Evolutionary conservation across 92 coral and sea anemone species (phyloP).

Genomic region (Hydrozoanthus gracilis): DNA sequence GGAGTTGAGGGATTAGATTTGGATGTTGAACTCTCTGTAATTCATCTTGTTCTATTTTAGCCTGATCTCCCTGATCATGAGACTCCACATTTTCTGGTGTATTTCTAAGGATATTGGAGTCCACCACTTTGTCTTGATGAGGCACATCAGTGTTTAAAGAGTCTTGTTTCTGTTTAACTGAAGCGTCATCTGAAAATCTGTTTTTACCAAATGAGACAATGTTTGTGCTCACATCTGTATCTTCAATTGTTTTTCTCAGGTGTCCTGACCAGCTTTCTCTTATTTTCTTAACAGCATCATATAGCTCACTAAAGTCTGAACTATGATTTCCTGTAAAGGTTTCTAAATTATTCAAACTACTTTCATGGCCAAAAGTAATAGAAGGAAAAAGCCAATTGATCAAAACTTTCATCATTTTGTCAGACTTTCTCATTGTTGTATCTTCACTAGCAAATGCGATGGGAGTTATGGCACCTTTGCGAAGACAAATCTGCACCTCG

Average conservation of each 20-base stretch:
- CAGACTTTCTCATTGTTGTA: slow-evolving; percentile 61
- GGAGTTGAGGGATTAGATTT: slow-evolving; percentile 70
- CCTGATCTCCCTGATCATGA: background rate
- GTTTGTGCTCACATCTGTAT: background rate
- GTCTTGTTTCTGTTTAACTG: no score
- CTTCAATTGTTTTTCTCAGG: background rate
- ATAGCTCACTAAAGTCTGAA: slow-evolving; percentile 72
- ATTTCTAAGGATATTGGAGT: background rate
- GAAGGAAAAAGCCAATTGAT: slow-evolving; percentile 74
- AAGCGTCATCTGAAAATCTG: background rate
- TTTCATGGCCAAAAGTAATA: background rate
- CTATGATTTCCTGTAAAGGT: slow-evolving; percentile 47
- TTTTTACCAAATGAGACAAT: background rate
- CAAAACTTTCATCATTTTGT: slow-evolving; percentile 71
- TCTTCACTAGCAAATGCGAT: slow-evolving; percentile 76
- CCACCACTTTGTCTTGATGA: background rate
- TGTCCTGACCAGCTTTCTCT: slow-evolving; percentile 30
- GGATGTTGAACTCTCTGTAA: slow-evolving; percentile 73
- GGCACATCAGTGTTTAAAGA: background rate
- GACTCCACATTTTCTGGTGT: background rate
- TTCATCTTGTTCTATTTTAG: background rate
- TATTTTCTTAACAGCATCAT: slow-evolving; percentile 75
- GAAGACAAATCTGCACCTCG: slow-evolving; percentile 75
- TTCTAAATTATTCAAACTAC: background rate
- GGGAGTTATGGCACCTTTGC: slow-evolving; percentile 70